Evolutionary conservation across 2,113 vertebrate genomes (phyloP).

Genomic region (Heterotilapia buettikoferi): DNA sequence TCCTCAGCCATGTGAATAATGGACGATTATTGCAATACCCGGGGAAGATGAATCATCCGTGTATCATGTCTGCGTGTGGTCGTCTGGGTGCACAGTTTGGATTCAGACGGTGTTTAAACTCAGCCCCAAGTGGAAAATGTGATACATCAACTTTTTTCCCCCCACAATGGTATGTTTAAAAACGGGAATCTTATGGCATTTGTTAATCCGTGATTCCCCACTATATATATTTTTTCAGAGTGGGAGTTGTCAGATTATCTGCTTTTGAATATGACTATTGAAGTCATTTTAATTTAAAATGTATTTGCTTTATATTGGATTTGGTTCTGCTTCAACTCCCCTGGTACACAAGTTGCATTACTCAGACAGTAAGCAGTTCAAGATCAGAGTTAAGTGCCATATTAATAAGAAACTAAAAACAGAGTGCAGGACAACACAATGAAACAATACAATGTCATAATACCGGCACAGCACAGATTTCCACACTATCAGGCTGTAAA

Average conservation of each 20-base stretch:
- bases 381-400: neutral
- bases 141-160: neutral
- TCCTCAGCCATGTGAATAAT: slow-evolving; percentile 41
- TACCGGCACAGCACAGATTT: neutral
- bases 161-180: neutral
- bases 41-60: slow-evolving; percentile 44
- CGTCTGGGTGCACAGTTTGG: slow-evolving; percentile 16
- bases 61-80: slow-evolving; percentile 58
- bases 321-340: neutral
- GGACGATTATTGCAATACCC: slow-evolving; percentile 29
- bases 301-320: neutral
- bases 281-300: neutral
- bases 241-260: neutral
- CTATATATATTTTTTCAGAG: neutral
- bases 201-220: neutral
- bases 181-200: neutral
- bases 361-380: neutral
- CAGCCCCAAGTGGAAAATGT: slow-evolving; percentile 19
- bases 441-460: neutral
- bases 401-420: slow-evolving; percentile 6
- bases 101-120: neutral
- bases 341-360: neutral
- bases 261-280: neutral
- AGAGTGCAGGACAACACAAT: neutral
- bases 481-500: neutral